A percentile compares a stretch with the other conserved stretches of the same genome.
phyloP scores from a whole-genome alignment of 2,888 invertebrate species.

The Temnothorax ravouxi region DNA sequence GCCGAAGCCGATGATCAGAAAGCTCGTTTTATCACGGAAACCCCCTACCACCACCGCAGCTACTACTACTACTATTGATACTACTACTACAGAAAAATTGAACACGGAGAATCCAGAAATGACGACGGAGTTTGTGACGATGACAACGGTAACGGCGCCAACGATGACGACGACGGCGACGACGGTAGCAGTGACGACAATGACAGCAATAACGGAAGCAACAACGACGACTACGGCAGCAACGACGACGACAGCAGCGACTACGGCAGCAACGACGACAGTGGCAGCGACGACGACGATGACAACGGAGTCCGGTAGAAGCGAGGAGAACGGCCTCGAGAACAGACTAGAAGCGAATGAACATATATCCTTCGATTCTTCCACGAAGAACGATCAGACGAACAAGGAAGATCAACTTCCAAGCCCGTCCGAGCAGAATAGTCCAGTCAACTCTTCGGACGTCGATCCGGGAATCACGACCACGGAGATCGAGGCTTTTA shows the following conservation, averaged over 20 bases:
- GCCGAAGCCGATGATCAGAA: conserved; percentile 83
- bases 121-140: conserved; percentile 15
- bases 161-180: not conserved
- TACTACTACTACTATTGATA: conserved; percentile 34
- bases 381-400: not conserved
- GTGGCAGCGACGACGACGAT: not conserved
- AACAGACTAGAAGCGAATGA: conserved; percentile 54
- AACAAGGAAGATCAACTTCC: conserved; percentile 59
- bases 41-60: conserved; percentile 59
- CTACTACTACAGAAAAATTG: conserved; percentile 4
- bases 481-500: conserved; percentile 52
- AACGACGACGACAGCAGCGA: not conserved
- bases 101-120: conserved; percentile 32
- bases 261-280: not conserved
- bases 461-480: not conserved
- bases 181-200: conserved; percentile 57
- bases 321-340: conserved; percentile 71
- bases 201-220: conserved; percentile 12
- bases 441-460: conserved; percentile 31
- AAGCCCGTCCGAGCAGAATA: conserved; percentile 61
- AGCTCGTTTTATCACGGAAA: conserved; percentile 78
- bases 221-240: not conserved
- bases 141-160: not conserved
- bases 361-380: not conserved
- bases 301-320: conserved; percentile 53